phyloP scores from a whole-genome alignment of 2,888 invertebrate genomes.

The Mycogona germanica region DNA sequence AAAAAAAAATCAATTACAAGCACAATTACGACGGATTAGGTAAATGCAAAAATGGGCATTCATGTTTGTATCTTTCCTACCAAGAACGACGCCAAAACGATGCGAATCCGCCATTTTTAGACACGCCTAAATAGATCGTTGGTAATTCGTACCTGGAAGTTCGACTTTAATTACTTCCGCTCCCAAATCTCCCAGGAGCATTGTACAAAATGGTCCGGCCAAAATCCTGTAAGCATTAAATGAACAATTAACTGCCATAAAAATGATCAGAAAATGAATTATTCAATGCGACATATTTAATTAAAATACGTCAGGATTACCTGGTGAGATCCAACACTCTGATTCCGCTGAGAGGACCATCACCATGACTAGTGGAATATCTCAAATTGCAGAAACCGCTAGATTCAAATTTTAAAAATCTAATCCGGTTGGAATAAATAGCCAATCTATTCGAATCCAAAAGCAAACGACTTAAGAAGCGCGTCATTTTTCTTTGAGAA shows the following conservation, averaged over 20 bases:
- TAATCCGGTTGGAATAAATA: no score
- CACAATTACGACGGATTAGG: no score
- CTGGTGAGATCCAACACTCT: slow-evolving; percentile 8
- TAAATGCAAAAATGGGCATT: no score
- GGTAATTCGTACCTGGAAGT: slow-evolving; percentile 44
- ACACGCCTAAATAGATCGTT: background rate
- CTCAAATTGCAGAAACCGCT: no score
- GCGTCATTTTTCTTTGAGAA: no score
- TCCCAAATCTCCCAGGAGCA: slow-evolving; percentile 84
- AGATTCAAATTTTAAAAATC: no score
- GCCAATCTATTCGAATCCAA: no score
- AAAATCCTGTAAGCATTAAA: slow-evolving; percentile 41
- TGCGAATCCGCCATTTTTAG: background rate
- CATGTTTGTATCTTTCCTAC: no score
- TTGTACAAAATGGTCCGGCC: slow-evolving; percentile 89
- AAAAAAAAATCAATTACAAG: slow-evolving; percentile 9
- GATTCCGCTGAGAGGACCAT: slow-evolving; percentile 9
- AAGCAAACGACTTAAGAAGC: no score
- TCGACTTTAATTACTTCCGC: slow-evolving; percentile 91
- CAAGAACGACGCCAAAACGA: no score
- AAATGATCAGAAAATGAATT: background rate
- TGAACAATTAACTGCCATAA: background rate
- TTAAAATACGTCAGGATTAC: background rate
- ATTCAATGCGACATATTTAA: background rate
- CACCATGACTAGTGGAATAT: no score